Percentiles rank a stretch among this genome's conserved stretches.
Evolutionary conservation across 2,113 vertebrate species (phyloP).

Genomic region (Balaenoptera acutorostrata): DNA sequence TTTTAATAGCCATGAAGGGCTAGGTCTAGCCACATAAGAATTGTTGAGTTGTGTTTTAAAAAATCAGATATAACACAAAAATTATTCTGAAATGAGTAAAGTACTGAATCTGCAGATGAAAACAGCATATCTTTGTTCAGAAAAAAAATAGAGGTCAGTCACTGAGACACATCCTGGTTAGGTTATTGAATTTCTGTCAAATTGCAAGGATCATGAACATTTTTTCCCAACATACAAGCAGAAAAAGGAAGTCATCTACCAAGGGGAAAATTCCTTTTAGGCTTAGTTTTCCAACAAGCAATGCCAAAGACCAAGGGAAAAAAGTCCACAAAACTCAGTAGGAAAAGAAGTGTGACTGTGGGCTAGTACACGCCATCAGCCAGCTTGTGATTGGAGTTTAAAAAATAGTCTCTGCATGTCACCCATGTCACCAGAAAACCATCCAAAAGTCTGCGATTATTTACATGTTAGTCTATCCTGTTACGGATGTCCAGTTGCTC

Average conservation of each 20-base stretch:
- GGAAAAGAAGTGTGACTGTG: neutral
- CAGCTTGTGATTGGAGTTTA: neutral
- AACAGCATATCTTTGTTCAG: neutral
- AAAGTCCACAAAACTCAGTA: neutral
- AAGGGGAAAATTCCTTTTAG: neutral
- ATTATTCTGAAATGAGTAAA: neutral
- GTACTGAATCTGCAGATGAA: neutral
- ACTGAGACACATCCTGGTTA: neutral
- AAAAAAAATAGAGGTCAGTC: neutral
- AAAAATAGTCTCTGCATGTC: neutral
- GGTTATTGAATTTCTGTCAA: neutral
- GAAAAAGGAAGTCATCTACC: neutral
- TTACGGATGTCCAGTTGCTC: neutral
- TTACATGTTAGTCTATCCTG: neutral
- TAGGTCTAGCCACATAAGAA: neutral
- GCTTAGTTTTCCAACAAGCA: neutral
- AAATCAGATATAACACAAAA: neutral
- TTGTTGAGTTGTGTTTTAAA: neutral
- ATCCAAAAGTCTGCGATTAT: neutral
- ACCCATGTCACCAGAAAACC: neutral
- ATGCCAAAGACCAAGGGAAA: neutral
- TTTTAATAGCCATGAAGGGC: neutral
- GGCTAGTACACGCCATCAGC: neutral
- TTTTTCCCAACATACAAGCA: neutral
- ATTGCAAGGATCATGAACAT: neutral